Evolutionary conservation across 2,113 vertebrate species (phyloP), one percentile per base, ranked within the genome.

Genomic region (Motacilla tschutschensis): DNA sequence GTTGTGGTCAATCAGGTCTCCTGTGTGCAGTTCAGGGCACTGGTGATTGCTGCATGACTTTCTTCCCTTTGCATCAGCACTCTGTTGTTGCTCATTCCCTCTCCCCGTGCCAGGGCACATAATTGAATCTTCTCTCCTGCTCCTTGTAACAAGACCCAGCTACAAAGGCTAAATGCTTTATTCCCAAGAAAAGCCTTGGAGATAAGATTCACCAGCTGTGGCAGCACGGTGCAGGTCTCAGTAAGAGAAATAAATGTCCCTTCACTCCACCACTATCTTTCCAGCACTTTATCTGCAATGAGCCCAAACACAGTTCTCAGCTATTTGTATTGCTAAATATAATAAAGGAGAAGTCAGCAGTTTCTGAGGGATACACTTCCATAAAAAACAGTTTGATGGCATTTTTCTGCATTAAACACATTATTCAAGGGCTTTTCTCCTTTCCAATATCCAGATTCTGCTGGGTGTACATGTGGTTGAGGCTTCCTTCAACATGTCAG

Each of bases 131-230:
- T 91, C 91, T 89, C 67, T 81, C 83, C 28, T 41, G 76, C 59
- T 93, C 44, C 87, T 81, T 76, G 84, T 90, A 94, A 94, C 79
- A 83, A 87, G 93, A 82, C 69, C 89, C 83, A 75, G 88, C 79
- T 72, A 87, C 88, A 91, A 91, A 94, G 84, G 93, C 95, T 96
- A 93, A 96, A 94, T 83, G 85, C 90, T 96, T 96, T 95, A 90
- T 96, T 94, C 93, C 86, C 28, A 48, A 92, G 88, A 93, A 96
- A 82, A 93, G 92, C 93, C 76, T 88, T 16, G 78, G 78, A 95
- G 95, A 95, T 96, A 95, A 95, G 93, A 94, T 94, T 95, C 91
- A 54, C 91, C 85, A 66, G 89, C 77, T 71, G 91, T 93, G 88
- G 92, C 91, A 90, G 84, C 84, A 53, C 58, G 6, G 59, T 28